These are phyloP conservation scores for Leucophenga maculata DNA, from an alignment of 2,888 invertebrate species.

Conservation along the genomic window DNA sequence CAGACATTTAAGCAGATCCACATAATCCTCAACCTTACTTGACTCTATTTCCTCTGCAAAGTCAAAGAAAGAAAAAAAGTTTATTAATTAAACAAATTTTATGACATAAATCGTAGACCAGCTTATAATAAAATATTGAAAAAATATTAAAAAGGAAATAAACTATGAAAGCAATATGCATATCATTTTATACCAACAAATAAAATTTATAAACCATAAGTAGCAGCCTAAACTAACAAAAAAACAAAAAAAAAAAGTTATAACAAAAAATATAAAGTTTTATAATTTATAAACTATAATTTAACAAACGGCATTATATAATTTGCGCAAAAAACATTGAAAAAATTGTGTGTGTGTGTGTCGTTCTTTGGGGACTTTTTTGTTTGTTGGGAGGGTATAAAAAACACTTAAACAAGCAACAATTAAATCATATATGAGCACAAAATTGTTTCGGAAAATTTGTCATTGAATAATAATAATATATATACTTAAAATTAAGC, in stretches of 20 bases:
- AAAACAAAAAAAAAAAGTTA: background rate
- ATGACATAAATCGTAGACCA: background rate
- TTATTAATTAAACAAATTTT: slow-evolving; percentile 7
- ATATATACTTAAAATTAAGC: slow-evolving; percentile 1
- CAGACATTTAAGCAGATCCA: slow-evolving; percentile 80
- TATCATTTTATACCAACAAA: slow-evolving; percentile 8
- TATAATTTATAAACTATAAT: background rate
- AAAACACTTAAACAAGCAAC: slow-evolving; percentile 26
- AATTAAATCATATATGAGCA: slow-evolving; percentile 5
- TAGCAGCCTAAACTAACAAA: slow-evolving; percentile 13
- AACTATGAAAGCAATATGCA: slow-evolving; percentile 35
- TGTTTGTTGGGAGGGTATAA: background rate
- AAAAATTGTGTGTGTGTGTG: slow-evolving; percentile 1
- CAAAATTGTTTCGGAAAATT: slow-evolving; percentile 5
- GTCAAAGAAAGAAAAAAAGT: slow-evolving; percentile 1
- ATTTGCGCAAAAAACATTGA: background rate
- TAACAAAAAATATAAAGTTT: background rate
- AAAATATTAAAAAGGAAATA: slow-evolving; percentile 25
- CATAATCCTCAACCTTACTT: slow-evolving; percentile 63
- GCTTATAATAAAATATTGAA: slow-evolving; percentile 12
- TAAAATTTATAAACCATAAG: background rate
- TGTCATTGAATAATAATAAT: background rate
- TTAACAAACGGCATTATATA: background rate
- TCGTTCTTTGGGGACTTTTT: too few relatives aligned
- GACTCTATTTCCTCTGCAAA: slow-evolving; percentile 68